phyloP scores from a whole-genome alignment of 2,888 invertebrate species.

The Xestia rhomboidea region DNA sequence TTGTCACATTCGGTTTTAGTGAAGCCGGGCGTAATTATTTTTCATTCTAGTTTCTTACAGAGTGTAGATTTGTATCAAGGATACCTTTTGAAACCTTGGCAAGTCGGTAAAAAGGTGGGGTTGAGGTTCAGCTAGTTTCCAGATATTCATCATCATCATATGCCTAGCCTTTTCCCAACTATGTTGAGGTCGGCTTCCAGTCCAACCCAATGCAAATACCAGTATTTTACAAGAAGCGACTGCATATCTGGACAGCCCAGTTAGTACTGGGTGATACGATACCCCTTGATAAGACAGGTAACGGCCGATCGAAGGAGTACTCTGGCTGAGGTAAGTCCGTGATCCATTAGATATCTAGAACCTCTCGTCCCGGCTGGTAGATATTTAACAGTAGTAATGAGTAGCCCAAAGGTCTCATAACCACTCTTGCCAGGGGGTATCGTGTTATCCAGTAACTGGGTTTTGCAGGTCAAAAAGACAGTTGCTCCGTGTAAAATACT shows the following conservation, averaged over 20 bases:
- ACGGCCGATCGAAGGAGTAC: neutral
- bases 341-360: neutral
- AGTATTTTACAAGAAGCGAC: too few relatives aligned
- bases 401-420: neutral
- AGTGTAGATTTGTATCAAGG: neutral
- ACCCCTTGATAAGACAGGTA: neutral
- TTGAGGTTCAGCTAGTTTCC: neutral
- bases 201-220: too few relatives aligned
- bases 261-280: too few relatives aligned
- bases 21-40: neutral
- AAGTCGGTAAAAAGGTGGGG: neutral
- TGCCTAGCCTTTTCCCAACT: neutral
- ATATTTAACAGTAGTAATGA: neutral
- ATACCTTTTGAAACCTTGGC: neutral
- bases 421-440: neutral
- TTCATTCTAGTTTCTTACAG: neutral
- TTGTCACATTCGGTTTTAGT: neutral
- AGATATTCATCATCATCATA: neutral
- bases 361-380: neutral
- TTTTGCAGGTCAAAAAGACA: neutral
- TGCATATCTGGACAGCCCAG: too few relatives aligned
- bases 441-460: neutral
- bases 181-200: too few relatives aligned
- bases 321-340: neutral
- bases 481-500: neutral